Base-by-base conservation (phyloP, 2,113 vertebrate species). In the Malurus elegans region DNA sequence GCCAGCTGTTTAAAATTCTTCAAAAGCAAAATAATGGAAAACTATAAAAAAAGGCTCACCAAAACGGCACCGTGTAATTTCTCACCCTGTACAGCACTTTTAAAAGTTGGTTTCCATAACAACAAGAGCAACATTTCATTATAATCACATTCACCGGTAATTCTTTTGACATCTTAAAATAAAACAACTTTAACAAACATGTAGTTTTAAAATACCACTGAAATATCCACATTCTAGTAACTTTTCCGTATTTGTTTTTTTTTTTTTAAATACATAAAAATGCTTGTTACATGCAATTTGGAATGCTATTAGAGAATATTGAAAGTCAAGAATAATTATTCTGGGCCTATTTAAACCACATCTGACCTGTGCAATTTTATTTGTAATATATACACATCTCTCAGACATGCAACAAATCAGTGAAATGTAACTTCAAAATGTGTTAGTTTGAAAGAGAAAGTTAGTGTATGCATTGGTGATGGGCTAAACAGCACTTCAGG, bases 101-200 rank as follows among this genome's bases (percentile, higher is more conserved):
- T 29, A 67, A 72, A 96, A 96, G 96, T 96, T 78, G 92, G 95
- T 97, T 97, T 88, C 90, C 88, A 79, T 96, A 97, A 94, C 94
- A 95, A 97, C 95, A 97, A 83, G 44, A 91, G 81, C 80, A 96
- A 97, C 36, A 74, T 88, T 95, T 96, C 93, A 94, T 94, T 97
- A 95, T 34, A 93, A 96, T 93, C 28, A 29, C 54, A 75, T 71
- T 92, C 85, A 70, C 70, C 20, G 4, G 64, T 86, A 92, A 94
- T 90, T 93, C 70, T 88, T 94, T 71, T 69, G 76, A 91, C 76
- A 92, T 81, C 92, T 90, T 92, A 97, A 97, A 96, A 90, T 72
- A 87, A 1, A 97, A 61, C 36, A 96, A 87, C 78, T 94, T 66
- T 51, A 94, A 87, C 58, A 90, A 97, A 93, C 42, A 42, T 50